Evolutionary conservation across 1,140 invertebrate genomes (phyloP).

Genomic region (Cecropterus lyciades): DNA sequence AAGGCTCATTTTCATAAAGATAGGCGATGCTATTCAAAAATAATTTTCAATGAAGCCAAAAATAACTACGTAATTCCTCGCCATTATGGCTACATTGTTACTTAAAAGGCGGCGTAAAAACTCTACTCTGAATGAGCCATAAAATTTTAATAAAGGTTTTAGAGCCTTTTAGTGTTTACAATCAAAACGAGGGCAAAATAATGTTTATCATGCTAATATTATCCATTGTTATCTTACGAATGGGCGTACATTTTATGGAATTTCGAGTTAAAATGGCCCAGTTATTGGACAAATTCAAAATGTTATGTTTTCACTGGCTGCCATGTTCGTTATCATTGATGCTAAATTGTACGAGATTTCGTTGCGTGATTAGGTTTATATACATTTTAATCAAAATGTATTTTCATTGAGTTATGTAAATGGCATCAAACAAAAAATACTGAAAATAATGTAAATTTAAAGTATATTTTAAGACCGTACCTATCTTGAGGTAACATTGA

Average conservation of each 20-base stretch:
- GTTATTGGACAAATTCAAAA: too few relatives aligned
- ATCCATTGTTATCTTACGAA: constrained; percentile 37
- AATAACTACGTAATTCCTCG: constrained; percentile 14
- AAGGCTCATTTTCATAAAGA: background rate
- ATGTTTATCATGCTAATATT: constrained; percentile 41
- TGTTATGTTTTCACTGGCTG: too few relatives aligned
- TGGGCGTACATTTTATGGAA: constrained; percentile 16
- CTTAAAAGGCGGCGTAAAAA: constrained; percentile 29
- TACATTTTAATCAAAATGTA: too few relatives aligned
- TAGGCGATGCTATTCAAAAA: background rate
- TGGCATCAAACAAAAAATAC: too few relatives aligned
- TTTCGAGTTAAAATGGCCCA: too few relatives aligned
- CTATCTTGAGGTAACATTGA: too few relatives aligned
- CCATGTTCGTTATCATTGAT: too few relatives aligned
- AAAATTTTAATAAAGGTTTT: constrained; percentile 41
- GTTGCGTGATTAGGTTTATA: too few relatives aligned
- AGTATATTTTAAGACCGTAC: too few relatives aligned
- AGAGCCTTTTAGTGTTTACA: constrained; percentile 36
- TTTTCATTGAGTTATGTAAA: too few relatives aligned
- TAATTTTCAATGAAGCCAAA: constrained; percentile 16
- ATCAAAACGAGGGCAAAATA: constrained; percentile 38
- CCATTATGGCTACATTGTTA: constrained; percentile 12
- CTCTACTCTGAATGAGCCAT: constrained; percentile 33
- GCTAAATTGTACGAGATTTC: too few relatives aligned
- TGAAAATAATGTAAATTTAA: too few relatives aligned